Base-by-base conservation (phyloP, 2,888 invertebrate species). In the Brenthis hecate region DNA sequence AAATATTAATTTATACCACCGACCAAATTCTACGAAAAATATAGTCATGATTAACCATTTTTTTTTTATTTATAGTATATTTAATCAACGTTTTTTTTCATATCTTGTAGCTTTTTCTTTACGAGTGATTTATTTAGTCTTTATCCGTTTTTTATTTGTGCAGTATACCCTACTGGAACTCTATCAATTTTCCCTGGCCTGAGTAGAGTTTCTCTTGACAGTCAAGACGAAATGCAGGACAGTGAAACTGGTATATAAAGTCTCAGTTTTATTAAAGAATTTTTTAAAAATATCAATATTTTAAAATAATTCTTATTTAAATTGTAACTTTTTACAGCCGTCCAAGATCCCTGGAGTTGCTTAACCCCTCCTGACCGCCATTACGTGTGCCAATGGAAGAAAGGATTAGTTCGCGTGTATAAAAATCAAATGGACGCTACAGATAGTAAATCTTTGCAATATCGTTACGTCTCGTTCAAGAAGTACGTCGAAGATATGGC, bases 401-500 rank as follows among this genome's bases (percentile, higher is more conserved):
- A 93, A 81, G 62, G 92, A 81, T 61, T 89, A 84, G 6, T 72
- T 73, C 72, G 94, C 94, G 70, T 98, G 1, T 98, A 95, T 82
- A 88, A 94, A 23, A 94, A 91, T 76, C 91, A 85, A 65, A 93
- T 92, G 1, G 94, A 95, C 58, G 73, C 93, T 0, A 90, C 90
- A 0, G 88, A 91, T 5, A 54, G 64, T 56, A 94, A 94, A 63
- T 92, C 95, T 0, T 87, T 96, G 54, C 94, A 96, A 3, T 97
- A 96, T 82, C 92, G 94, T 0, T 98, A 96, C 87, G 96, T 97
- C n/a, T 47, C 71, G 28, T 71, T 71, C 8, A 95, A 96, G 56
- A 95, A 96, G 73, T 99, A 97, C 87, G 95, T 98, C 13, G 94
- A 95, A 74, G 99, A 99, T 81, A 98, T 97, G 96, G 94, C 98